A percentile compares a stretch with the other conserved stretches of the same genome.
These are phyloP conservation scores for Oncopodura yosiiana DNA, from an alignment of 1,140 invertebrate species.

Conservation along the genomic window DNA sequence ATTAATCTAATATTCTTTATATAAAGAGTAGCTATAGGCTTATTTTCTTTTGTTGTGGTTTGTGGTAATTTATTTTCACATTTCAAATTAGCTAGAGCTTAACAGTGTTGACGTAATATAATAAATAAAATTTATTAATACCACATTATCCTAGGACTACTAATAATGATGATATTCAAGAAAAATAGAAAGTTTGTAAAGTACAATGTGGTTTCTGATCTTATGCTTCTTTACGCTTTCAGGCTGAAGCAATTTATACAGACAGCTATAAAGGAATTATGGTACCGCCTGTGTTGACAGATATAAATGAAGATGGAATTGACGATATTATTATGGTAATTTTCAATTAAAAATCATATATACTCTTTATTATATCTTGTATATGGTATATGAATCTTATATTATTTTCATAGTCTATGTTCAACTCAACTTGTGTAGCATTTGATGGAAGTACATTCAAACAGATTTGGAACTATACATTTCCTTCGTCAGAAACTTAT, in stretches of 20 bases:
- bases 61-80: neutral
- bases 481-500: slow-evolving; percentile 50
- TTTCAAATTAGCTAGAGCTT: neutral
- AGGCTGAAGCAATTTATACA: slow-evolving; percentile 37
- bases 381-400: no score
- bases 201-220: no score
- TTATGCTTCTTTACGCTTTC: no score
- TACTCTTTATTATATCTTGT: no score
- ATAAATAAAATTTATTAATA: no score
- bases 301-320: slow-evolving; percentile 61
- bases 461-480: slow-evolving; percentile 60
- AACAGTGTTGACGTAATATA: no score
- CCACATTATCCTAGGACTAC: no score
- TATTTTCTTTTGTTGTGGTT: neutral
- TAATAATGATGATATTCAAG: no score
- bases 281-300: slow-evolving; percentile 58
- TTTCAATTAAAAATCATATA: slow-evolving; percentile 46
- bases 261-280: slow-evolving; percentile 45
- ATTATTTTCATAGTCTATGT: no score
- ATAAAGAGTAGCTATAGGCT: neutral
- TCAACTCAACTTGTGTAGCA: slow-evolving; percentile 56
- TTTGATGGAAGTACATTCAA: slow-evolving; percentile 57
- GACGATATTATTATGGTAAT: slow-evolving; percentile 63
- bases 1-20: neutral
- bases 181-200: no score